These are phyloP conservation scores for Polypterus senegalus DNA, from an alignment of 2,113 vertebrate species.

Conservation along the genomic window DNA sequence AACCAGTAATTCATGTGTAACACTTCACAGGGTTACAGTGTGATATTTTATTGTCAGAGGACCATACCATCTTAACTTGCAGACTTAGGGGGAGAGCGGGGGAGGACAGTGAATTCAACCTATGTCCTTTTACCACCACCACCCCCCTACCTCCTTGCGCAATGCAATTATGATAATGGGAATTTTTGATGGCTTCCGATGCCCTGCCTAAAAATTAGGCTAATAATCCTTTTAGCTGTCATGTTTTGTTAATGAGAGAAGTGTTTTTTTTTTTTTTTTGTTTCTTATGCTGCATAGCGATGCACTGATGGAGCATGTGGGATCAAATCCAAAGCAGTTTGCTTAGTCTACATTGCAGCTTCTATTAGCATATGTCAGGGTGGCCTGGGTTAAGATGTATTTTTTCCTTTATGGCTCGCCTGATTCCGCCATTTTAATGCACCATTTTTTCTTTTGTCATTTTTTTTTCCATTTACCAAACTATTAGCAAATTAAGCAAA, in stretches of 20 bases:
- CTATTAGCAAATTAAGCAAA: no score
- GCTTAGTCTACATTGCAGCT: constrained; percentile 45
- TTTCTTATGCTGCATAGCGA: constrained; percentile 48
- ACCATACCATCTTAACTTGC: constrained; percentile 72
- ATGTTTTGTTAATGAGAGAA: constrained; percentile 90
- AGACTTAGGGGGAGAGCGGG: constrained; percentile 40
- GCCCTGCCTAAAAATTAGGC: constrained; percentile 83
- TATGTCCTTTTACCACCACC: constrained; percentile 26
- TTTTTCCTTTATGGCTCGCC: constrained; percentile 3
- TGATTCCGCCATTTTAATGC: constrained; percentile 17
- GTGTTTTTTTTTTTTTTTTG: constrained; percentile 35
- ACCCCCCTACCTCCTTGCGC: constrained; percentile 34
- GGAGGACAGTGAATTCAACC: constrained; percentile 52
- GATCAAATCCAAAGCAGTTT: constrained; percentile 59
- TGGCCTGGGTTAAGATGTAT: background rate
- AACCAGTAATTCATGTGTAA: constrained; percentile 72
- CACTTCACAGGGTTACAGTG: constrained; percentile 78
- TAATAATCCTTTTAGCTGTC: constrained; percentile 93
- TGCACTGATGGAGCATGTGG: constrained; percentile 47
- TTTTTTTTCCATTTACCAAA: no score
- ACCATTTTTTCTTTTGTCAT: background rate
- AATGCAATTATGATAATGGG: constrained; percentile 95
- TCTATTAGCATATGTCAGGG: constrained; percentile 9
- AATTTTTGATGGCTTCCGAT: constrained; percentile 94
- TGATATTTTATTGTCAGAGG: constrained; percentile 96